A percentile compares a stretch with the other conserved stretches of the same genome.
Evolutionary conservation across 2,113 vertebrate genomes (phyloP).

Genomic region (Cyanoramphus novaezelandiae): DNA sequence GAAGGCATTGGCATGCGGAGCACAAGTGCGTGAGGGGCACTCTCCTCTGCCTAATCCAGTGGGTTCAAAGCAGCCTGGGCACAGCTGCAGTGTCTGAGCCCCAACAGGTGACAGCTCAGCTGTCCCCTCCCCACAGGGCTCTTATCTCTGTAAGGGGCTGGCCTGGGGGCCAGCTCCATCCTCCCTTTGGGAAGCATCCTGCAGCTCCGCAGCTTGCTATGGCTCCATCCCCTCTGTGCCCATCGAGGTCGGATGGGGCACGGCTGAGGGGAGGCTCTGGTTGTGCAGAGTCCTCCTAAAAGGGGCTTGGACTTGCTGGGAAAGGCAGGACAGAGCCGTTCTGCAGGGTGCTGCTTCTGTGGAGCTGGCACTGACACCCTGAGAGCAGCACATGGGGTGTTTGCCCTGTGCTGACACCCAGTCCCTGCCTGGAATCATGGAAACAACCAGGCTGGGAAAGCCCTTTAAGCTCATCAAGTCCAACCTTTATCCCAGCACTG

Average conservation of each 20-base stretch:
- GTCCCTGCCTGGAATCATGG: not conserved
- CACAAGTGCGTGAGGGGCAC: slow-evolving; percentile 32
- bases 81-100: slow-evolving; percentile 65
- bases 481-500: not conserved
- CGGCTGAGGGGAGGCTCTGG: not conserved
- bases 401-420: not conserved
- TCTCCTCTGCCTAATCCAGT: slow-evolving; percentile 24
- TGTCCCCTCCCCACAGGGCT: slow-evolving; percentile 13
- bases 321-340: not conserved
- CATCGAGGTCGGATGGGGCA: not conserved
- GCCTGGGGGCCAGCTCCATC: not conserved
- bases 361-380: not conserved
- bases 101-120: slow-evolving; percentile 71
- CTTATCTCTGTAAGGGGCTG: not conserved
- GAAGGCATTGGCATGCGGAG: slow-evolving; percentile 33
- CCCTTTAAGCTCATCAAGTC: not conserved
- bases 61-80: slow-evolving; percentile 49
- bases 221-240: not conserved
- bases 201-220: not conserved
- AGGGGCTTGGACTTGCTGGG: not conserved
- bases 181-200: not conserved
- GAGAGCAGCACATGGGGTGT: not conserved
- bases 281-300: not conserved
- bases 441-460: not conserved
- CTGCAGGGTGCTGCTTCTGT: not conserved